phyloP scores from a whole-genome alignment of 2,113 vertebrate species.

The Dipodomys merriami region DNA sequence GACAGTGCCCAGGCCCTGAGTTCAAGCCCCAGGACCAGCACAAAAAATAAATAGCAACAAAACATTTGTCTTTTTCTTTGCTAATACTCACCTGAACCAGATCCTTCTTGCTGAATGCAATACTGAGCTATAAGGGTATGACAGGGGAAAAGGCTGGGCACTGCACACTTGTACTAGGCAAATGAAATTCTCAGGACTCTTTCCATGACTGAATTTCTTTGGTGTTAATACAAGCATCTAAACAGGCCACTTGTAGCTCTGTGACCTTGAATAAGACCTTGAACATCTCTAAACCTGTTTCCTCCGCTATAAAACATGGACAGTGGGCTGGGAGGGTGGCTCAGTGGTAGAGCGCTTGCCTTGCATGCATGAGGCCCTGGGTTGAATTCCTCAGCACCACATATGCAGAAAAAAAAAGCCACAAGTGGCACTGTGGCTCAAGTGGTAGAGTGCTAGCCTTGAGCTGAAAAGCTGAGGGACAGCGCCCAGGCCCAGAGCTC shows the following conservation, averaged over 20 bases:
- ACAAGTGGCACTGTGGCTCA: no score
- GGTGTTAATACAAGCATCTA: neutral
- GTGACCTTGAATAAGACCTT: neutral
- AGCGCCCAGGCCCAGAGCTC: no score
- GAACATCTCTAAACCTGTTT: conserved; percentile 15
- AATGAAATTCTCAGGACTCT: neutral
- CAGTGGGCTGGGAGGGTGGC: neutral
- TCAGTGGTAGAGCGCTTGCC: no score
- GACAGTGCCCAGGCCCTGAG: no score
- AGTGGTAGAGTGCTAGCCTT: no score
- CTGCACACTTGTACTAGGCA: neutral
- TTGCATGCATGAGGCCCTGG: no score
- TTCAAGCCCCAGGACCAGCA: no score
- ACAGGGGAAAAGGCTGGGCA: neutral
- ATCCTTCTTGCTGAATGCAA: conserved; percentile 1
- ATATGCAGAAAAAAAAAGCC: no score
- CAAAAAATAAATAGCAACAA: neutral
- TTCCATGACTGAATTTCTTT: neutral
- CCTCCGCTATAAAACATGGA: neutral
- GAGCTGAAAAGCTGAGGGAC: no score
- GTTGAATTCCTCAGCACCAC: no score
- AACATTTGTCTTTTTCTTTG: conserved; percentile 31
- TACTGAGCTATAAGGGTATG: neutral
- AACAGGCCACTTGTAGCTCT: neutral
- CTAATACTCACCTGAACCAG: neutral